Base-by-base conservation (phyloP, 2,113 vertebrate species). In the Beaufortia kweichowensis region DNA sequence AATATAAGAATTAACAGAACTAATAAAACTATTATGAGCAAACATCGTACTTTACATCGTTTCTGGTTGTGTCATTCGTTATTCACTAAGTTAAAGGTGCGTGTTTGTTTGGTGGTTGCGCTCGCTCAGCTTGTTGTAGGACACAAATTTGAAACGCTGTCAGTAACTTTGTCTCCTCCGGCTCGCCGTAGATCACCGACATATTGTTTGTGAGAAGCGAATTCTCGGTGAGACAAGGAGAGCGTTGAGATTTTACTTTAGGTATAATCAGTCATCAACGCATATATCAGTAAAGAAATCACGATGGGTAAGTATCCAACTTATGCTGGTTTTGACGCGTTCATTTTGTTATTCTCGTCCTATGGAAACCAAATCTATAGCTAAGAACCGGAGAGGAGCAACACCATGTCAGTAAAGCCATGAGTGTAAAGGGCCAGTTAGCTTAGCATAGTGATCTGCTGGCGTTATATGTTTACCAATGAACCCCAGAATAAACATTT, bases 201-300 rank as follows among this genome's bases (percentile, higher is more conserved):
- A 91, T 91, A 92, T 92, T 91, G 91, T 90, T 88, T 89, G 82
- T 86, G 83, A 78, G 84, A 79, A 88, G 89, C 86, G 87, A 86
- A 86, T 88, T 92, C 82, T 89, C 82, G 85, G 86, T 3, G 48
- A 87, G 81, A 86, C 85, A 78, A 80, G 48, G 76, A 79, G 78
- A 84, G 79, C 35, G 61, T 62, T 59, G 55, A 85, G 82, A 84
- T 84, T 86, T 79, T 66, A 81, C 75, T 73, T 81, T 23, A 66
- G 60, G 79, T 79, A 82, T 80, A 60, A 50, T 71, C 33, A 81
- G 39, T 66, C 60, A 61, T 50, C 19, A 59, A 82, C 63, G 28
- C 12, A 24, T 11, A 41, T 23, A 24, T 69, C 60, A 75, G 43
- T 46, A 69, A 74, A 78, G 14, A 79, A 61, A 82, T 81, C 55